These are phyloP conservation scores for Pegoplata infirma DNA, from an alignment of 2,888 invertebrate species.

Conservation along the genomic window DNA sequence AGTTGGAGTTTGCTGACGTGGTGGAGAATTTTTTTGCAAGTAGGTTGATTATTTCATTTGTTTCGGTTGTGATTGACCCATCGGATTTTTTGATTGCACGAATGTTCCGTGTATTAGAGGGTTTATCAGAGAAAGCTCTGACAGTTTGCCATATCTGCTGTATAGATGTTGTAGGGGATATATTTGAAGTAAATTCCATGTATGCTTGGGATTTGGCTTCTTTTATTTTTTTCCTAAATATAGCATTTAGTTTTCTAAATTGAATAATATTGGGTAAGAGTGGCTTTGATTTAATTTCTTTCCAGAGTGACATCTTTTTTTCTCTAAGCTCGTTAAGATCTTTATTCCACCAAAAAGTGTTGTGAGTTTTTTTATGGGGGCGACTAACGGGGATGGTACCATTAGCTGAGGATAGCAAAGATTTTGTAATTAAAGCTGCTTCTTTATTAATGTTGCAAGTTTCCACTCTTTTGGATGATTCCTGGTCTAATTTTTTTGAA, in stretches of 20 bases:
- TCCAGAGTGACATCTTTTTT: background rate
- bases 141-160: constrained; percentile 6
- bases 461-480: background rate
- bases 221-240: background rate
- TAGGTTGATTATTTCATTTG: background rate
- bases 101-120: background rate
- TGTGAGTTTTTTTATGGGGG: background rate
- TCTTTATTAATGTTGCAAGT: background rate
- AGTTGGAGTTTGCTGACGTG: too few relatives aligned
- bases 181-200: constrained; percentile 10
- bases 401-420: constrained; percentile 7
- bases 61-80: background rate
- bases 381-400: background rate
- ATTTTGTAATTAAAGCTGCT: background rate
- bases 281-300: background rate
- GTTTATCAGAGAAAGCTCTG: constrained; percentile 12
- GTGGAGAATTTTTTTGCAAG: background rate
- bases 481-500: background rate
- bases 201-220: constrained; percentile 10
- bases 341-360: constrained; percentile 20
- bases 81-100: background rate
- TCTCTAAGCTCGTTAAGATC: too few relatives aligned
- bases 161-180: background rate
- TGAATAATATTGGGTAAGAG: too few relatives aligned
- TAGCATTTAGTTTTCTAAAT: too few relatives aligned